Conservation (phyloP, 2,888 invertebrate genomes). For the Cheilosia grossa region DNA sequence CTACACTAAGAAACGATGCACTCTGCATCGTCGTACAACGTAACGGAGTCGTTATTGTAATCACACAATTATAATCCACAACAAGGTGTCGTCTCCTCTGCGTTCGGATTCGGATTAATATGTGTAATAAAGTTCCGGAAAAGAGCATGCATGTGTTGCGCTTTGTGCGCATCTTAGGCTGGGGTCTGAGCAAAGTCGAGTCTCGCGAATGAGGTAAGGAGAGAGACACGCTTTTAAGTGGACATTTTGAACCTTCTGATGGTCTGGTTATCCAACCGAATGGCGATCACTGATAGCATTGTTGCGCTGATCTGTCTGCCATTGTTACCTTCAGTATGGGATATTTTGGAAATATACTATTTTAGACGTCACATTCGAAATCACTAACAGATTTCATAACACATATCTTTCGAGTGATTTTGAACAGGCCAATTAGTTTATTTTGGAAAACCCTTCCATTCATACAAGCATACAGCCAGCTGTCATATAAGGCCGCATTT, state of each 20-base stretch:
- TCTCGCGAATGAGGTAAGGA: neutral
- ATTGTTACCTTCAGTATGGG: slow-evolving; percentile 1
- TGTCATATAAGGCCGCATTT: too few relatives aligned
- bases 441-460: too few relatives aligned
- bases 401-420: too few relatives aligned
- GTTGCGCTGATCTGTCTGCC: slow-evolving; percentile 4
- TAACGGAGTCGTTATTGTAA: slow-evolving; percentile 44
- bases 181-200: neutral
- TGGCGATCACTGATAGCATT: slow-evolving; percentile 13
- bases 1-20: slow-evolving; percentile 29
- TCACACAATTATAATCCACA: slow-evolving; percentile 53
- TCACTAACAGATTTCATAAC: too few relatives aligned
- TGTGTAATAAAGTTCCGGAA: slow-evolving; percentile 61
- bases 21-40: slow-evolving; percentile 35
- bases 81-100: slow-evolving; percentile 58
- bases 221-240: neutral
- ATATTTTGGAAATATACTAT: too few relatives aligned
- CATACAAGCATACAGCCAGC: too few relatives aligned
- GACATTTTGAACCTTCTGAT: neutral
- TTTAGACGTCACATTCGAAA: too few relatives aligned
- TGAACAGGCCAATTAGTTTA: too few relatives aligned
- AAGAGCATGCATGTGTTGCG: slow-evolving; percentile 10
- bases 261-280: slow-evolving; percentile 11
- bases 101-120: slow-evolving; percentile 67
- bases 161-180: neutral